phyloP scores from a whole-genome alignment of 2,888 invertebrate genomes.

The Neuroscelio doddi region DNA sequence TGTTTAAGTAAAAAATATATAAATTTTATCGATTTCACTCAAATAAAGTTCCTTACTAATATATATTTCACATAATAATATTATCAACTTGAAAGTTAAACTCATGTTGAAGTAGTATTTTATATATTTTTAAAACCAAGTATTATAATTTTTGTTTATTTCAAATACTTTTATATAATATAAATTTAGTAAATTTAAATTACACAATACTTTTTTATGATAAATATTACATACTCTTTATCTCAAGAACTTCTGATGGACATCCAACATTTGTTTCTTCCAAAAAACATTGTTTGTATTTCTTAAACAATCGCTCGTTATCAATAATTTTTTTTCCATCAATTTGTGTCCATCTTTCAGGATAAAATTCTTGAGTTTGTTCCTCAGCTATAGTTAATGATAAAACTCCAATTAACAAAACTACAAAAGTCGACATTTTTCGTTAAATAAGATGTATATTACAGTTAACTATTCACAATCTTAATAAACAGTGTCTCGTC shows the following conservation, averaged over 20 bases:
- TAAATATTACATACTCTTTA: slow-evolving; percentile 47
- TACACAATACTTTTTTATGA: no score
- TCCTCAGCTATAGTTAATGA: not conserved
- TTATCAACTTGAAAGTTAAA: no score
- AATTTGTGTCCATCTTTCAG: slow-evolving; percentile 41
- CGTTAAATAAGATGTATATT: not conserved
- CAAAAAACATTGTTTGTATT: slow-evolving; percentile 48
- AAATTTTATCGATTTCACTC: no score
- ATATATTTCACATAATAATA: no score
- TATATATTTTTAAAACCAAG: not conserved
- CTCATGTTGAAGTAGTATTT: not conserved
- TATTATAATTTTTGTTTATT: not conserved
- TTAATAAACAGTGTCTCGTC: no score
- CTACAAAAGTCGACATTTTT: slow-evolving; percentile 5
- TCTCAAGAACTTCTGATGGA: slow-evolving; percentile 35
- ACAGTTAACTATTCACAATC: not conserved
- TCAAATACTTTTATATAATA: not conserved
- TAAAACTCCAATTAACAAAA: slow-evolving; percentile 3
- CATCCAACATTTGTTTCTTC: slow-evolving; percentile 32
- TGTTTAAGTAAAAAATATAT: no score
- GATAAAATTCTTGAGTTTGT: slow-evolving; percentile 21
- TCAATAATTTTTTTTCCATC: slow-evolving; percentile 43
- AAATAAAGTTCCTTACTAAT: no score
- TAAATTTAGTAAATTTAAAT: no score
- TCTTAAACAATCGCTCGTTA: slow-evolving; percentile 48